phyloP scores from a whole-genome alignment of 2,888 invertebrate species.

The Parelbella ahira region DNA sequence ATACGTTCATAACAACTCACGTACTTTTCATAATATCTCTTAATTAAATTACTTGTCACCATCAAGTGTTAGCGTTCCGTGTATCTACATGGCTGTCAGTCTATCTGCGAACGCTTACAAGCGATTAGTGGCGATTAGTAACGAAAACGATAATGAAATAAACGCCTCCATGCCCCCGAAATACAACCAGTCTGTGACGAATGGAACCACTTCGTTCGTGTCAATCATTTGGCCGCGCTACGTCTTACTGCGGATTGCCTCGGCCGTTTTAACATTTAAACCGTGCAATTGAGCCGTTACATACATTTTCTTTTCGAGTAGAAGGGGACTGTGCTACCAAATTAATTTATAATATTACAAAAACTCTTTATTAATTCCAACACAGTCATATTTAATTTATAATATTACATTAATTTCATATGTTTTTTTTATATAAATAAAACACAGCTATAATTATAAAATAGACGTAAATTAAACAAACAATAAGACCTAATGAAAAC shows the following conservation, averaged over 20 bases:
- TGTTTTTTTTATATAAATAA: no score
- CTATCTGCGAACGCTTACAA: constrained; percentile 26
- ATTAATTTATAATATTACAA: no score
- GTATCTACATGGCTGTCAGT: constrained; percentile 35
- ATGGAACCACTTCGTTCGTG: constrained; percentile 31
- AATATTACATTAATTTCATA: no score
- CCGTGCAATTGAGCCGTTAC: no score
- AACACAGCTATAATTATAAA: no score
- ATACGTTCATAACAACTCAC: no score
- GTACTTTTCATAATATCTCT: neutral
- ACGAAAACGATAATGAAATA: constrained; percentile 34
- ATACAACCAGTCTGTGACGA: constrained; percentile 41
- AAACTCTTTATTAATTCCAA: no score
- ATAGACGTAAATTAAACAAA: no score
- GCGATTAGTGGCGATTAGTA: constrained; percentile 23
- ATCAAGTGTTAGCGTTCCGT: constrained; percentile 8
- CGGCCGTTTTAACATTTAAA: neutral
- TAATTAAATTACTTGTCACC: constrained; percentile 16
- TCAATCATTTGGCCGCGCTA: constrained; percentile 43
- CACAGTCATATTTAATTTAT: no score
- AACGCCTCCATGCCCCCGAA: constrained; percentile 51
- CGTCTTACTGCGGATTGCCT: neutral
- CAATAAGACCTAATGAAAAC: no score
- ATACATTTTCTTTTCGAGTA: no score
- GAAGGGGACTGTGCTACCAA: no score